Evolutionary conservation across 2,113 vertebrate genomes (phyloP), one percentile per base, ranked within the genome.

Genomic region (Damaliscus lunatus): DNA sequence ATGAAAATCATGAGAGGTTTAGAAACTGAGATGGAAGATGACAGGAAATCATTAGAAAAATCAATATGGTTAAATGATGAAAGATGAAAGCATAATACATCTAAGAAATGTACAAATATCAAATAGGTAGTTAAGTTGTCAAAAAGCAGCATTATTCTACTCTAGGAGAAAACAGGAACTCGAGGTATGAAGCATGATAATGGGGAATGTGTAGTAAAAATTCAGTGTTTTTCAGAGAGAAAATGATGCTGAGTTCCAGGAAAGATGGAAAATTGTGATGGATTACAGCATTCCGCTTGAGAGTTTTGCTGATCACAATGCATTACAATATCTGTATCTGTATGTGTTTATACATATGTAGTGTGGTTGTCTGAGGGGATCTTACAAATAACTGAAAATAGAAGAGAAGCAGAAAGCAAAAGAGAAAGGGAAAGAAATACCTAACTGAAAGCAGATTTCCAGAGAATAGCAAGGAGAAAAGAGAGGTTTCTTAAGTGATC

Each of bases 41-140:
- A 95, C 91, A 97, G 95, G 5, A 98, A 97, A 98, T 98, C 95
- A 94, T 94, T 98, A 95, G 52, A 88, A 97, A 97, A 97, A 96
- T 98, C 96, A 87, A 96, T 97, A 87, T 55, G 12, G n/a, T 93
- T 97, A 98, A 96, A 96, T 95, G 46, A 95, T 90, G 95, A 97
- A 96, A 92, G 62, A 96, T 82, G 87, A 90, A 96, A 95, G 82
- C 80, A 87, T 84, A 59, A 77, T 55, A 89, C 50, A 97, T 95
- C 89, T 93, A 94, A 90, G 64, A 96, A 95, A 83, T 95, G 50
- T 46, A 93, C n/a, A 93, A 87, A 96, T 97, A 97, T 96, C 84
- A 96, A 97, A 60, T 60, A 92, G 10, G 78, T 36, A 64, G n/a
- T 97, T 96, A 90, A 21, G n/a, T 84, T 87, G 98, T 95, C 87